Base-by-base conservation (phyloP, 2,113 vertebrate species). In the Chauna torquata region DNA sequence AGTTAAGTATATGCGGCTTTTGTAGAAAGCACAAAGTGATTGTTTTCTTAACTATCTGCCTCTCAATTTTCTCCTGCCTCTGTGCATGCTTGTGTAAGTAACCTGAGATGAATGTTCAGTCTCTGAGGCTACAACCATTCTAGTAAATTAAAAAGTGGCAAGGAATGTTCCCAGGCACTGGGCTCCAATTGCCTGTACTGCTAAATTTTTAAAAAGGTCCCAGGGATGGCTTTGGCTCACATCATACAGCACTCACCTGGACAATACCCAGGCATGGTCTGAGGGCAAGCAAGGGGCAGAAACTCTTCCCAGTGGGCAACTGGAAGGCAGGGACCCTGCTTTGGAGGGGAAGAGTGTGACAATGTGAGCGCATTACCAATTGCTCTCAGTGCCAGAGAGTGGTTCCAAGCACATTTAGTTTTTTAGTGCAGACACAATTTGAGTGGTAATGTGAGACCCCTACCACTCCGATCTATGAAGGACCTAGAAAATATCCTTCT, bases 61-160 rank as follows among this genome's bases (percentile, higher is more conserved):
- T 96, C 50, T 94, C 89, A 70, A 1, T 93, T 95, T 93, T 93
- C 85, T 88, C 42, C 23, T 94, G 72, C 24, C 64, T 81, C 49
- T 58, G 24, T 88, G 75, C 25, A 54, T 42, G 44, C 52, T 81
- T 86, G 36, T 74, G 58, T 80, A 82, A 81, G 96, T 77, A 92
- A 90, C 44, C 76, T 36, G 93, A 96, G 96, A 74, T 52, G 82
- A 86, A 25, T 20, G 45, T 25, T 95, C 90, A 75, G 78, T 54
- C 85, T 95, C 89, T 82, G 74, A 95, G 77, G 81, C 44, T 87
- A 45, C 1, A 13, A 91, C 70, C 32, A 49, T 91, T 94, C 61
- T 40, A 92, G 57, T 40, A 91, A 94, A 93, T 92, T 92, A 87
- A 91, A 91, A 93, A 89, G 86, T 85, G 57, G 34, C 36, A 92